Base-by-base conservation (phyloP, 2,113 vertebrate genomes). In the Oncorhynchus nerka region DNA sequence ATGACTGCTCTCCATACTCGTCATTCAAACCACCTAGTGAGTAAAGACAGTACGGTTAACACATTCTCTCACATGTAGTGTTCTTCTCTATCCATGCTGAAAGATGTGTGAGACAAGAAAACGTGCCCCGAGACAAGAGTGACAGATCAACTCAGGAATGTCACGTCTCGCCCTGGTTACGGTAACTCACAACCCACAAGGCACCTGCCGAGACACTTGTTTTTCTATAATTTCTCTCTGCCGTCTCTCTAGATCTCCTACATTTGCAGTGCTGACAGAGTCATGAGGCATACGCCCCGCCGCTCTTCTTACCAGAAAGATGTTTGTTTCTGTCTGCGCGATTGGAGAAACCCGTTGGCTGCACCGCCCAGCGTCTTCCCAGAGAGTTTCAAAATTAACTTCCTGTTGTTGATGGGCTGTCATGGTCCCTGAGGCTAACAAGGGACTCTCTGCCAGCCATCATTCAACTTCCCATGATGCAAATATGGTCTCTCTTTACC, bases 341-440 rank as follows among this genome's bases (percentile, higher is more conserved):
- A n/a, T n/a, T n/a, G n/a, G n/a, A n/a, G n/a, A n/a, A n/a, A n/a
- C n/a, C n/a, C n/a, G n/a, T n/a, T n/a, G n/a, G n/a, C n/a, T n/a
- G n/a, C n/a, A n/a, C n/a, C n/a, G n/a, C n/a, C n/a, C n/a, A n/a
- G n/a, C n/a, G n/a, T n/a, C n/a, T n/a, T n/a, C n/a, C n/a, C n/a
- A n/a, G 67, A 74, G 68, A 79, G 68, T 68, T 51, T 70, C 71
- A 75, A 16, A 51, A 51, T 51, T 13, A 15, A 51, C 80, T 83
- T 91, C 85, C 84, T 88, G 84, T 83, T 83, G 15, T 51, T 51
- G 49, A 51, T 51, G 49, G 49, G 49, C 49, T 51, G 49, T 51
- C 49, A 4, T 16, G 49, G 15, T 51, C 11, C 49, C 39, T 9
- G 39, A 39, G 39, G 39, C 39, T 39, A 39, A 39, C 39, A 57